Conservation (phyloP, 2,888 invertebrate genomes). For the Neoscelio sp. region DNA sequence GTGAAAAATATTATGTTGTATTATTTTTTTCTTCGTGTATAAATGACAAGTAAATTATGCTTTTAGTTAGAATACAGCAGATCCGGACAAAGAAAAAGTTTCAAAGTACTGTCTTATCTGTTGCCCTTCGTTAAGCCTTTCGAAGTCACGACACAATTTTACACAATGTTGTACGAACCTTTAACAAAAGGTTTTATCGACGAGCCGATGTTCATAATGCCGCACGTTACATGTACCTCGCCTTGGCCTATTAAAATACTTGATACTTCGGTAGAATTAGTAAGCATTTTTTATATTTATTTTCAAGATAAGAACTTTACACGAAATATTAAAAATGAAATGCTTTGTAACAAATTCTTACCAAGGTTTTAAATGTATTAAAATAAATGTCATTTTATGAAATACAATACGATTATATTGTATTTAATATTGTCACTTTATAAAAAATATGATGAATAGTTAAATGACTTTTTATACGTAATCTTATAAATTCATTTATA, state of each 20-base stretch:
- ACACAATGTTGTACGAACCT: slow-evolving; percentile 87
- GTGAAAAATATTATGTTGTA: too few species aligned
- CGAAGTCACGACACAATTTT: slow-evolving; percentile 87
- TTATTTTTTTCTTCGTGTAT: too few species aligned
- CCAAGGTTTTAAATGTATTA: too few species aligned
- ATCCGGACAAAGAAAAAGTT: slow-evolving; percentile 79
- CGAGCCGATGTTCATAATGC: slow-evolving; percentile 89
- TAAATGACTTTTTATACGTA: too few species aligned
- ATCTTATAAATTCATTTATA: too few species aligned
- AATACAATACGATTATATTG: too few species aligned
- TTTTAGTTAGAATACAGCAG: slow-evolving; percentile 80
- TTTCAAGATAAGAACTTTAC: too few species aligned
- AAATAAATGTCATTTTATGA: too few species aligned
- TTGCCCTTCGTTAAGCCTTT: slow-evolving; percentile 89
- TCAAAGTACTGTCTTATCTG: slow-evolving; percentile 86
- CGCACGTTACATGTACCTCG: slow-evolving; percentile 87
- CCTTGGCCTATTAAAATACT: slow-evolving; percentile 89
- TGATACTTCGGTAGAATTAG: slow-evolving; percentile 87
- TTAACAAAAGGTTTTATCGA: slow-evolving; percentile 87
- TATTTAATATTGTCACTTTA: slow-evolving; percentile 3
- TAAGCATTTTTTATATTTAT: slow-evolving; percentile 76
- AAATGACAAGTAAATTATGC: slow-evolving; percentile 22
- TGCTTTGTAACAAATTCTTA: too few species aligned
- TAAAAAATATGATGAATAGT: too few species aligned
- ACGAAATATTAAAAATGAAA: slow-evolving; percentile 36